Base-by-base conservation (phyloP, 2,113 vertebrate species). In the Megalops atlanticus region DNA sequence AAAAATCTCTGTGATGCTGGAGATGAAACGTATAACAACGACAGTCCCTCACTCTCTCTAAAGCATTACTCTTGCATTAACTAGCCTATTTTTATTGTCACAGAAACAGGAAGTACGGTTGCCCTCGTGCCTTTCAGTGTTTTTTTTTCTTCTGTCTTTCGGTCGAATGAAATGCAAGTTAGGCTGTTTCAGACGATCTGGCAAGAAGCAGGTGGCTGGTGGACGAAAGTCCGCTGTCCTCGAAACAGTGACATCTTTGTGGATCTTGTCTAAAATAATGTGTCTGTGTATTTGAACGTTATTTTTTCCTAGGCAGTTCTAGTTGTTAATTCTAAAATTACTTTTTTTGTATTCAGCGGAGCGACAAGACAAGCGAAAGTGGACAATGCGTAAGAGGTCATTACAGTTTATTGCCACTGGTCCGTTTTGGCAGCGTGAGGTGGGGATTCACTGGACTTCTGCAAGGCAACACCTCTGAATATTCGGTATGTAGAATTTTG, bases 101-200 rank as follows among this genome's bases (percentile, higher is more conserved):
- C 1, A 78, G 87, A 91, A 90, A 90, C 87, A 89, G 92, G 92
- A 93, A 93, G 90, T 78, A 80, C 24, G 58, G 58, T n/a, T 64
- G 58, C 31, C 58, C 58, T 21, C 58, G 5, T 11, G 58, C n/a
- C n/a, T 31, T 64, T 27, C n/a, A 12, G 21, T 8, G 31, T 12
- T 84, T 82, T 82, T 84, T 1, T 27, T 64, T n/a, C n/a, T 31
- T 64, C 31, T 64, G 0, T 58, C 58, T 10, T n/a, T 27, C 52
- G 24, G 11, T 10, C 2, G 72, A 12, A 15, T 21, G 70, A 38
- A 39, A 18, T 72, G 35, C 3, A 72, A 72, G 33, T 72, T 72
- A 31, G 6, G 1, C 3, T 18, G 33, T 27, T 68, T 31, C 45
- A 5, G 0, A 12, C 54, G 35, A 38, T 72, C 18, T 72, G n/a